These are phyloP conservation scores for Amphipyra tragopoginis DNA, from an alignment of 2,888 invertebrate species.

Conservation along the genomic window DNA sequence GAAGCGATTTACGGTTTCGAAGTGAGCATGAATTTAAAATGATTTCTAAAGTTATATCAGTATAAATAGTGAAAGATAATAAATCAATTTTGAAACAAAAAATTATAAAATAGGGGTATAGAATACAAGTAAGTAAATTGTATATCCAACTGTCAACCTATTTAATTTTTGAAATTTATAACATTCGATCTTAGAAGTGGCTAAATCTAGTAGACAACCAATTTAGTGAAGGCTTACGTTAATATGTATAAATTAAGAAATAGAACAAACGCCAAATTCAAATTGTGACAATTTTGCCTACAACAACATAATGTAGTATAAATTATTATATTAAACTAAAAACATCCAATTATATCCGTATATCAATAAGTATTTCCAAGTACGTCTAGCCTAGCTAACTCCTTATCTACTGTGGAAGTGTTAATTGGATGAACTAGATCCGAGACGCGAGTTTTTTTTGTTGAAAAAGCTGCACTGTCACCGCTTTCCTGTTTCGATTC, in stretches of 20 bases:
- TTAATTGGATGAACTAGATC: conserved; percentile 68
- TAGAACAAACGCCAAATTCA: too few relatives aligned
- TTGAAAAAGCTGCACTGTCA: conserved; percentile 49
- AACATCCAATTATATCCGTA: conserved; percentile 14
- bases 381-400: conserved; percentile 15
- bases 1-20: conserved; percentile 38
- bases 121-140: too few relatives aligned
- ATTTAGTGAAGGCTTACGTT: too few relatives aligned
- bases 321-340: conserved; percentile 1
- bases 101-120: not conserved
- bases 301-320: not conserved
- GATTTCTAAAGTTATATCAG: conserved; percentile 15
- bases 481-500: conserved; percentile 54
- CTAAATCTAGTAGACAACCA: too few relatives aligned
- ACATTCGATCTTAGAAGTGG: too few relatives aligned
- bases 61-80: conserved; percentile 6
- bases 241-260: too few relatives aligned
- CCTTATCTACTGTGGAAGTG: conserved; percentile 59
- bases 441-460: conserved; percentile 51
- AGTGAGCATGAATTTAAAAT: conserved; percentile 20
- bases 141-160: too few relatives aligned
- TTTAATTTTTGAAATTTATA: too few relatives aligned
- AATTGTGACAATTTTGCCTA: too few relatives aligned
- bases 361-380: conserved; percentile 16
- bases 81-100: conserved; percentile 8